A percentile compares a stretch with the other conserved stretches of the same genome.
Evolutionary conservation across 2,888 invertebrate genomes (phyloP).

Genomic region (Lycaena phlaeas): DNA sequence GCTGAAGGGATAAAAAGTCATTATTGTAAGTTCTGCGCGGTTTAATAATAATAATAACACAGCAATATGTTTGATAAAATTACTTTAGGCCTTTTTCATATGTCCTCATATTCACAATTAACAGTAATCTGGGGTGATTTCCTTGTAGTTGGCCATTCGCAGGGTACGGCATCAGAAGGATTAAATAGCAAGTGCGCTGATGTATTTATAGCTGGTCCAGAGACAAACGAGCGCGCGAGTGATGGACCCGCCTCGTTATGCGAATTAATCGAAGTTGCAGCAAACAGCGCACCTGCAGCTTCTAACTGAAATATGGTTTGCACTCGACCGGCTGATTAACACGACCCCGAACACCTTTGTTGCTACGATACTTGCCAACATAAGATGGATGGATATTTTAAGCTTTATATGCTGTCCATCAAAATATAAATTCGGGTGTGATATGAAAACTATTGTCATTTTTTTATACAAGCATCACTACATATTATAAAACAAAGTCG

Average conservation of each 20-base stretch:
- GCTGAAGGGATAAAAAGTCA: constrained; percentile 15
- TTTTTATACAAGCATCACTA: no score
- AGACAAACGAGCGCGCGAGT: constrained; percentile 69
- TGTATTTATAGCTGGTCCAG: constrained; percentile 68
- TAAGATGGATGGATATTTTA: no score
- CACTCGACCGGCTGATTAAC: constrained; percentile 27
- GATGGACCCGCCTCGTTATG: constrained; percentile 72
- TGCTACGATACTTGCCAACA: not conserved
- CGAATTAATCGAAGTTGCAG: constrained; percentile 70
- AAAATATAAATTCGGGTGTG: no score
- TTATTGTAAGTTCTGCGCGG: constrained; percentile 1
- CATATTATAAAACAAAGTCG: no score
- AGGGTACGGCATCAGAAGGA: constrained; percentile 42
- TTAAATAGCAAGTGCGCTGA: constrained; percentile 72
- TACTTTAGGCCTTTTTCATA: no score
- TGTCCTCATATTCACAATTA: not conserved
- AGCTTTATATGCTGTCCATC: no score
- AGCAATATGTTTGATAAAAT: no score
- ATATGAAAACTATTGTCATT: no score
- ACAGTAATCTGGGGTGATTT: not conserved
- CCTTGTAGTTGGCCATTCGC: constrained; percentile 1
- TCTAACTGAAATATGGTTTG: constrained; percentile 55
- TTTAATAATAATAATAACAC: not conserved
- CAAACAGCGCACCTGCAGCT: constrained; percentile 58
- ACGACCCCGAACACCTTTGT: constrained; percentile 10